A percentile compares a stretch with the other conserved stretches of the same genome.
Conservation (phyloP, 2,888 invertebrate genomes). For the Sarcophaga carnaria region DNA sequence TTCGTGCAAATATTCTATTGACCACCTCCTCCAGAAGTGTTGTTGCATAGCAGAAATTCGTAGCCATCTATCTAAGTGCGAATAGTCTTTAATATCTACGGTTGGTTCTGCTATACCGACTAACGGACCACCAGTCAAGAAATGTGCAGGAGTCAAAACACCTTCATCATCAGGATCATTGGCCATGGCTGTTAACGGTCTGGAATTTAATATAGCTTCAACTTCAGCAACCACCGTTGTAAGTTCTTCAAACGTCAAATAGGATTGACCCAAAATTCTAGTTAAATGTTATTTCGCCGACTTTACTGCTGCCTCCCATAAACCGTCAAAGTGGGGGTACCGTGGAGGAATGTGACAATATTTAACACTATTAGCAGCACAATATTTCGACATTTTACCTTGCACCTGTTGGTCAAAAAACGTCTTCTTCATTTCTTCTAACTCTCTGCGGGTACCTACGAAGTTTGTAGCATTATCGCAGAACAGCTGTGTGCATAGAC, state of each 20-base stretch:
- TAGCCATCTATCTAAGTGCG: slow-evolving; percentile 25
- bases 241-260: slow-evolving; percentile 59
- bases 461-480: slow-evolving; percentile 70
- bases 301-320: slow-evolving; percentile 66
- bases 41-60: slow-evolving; percentile 45
- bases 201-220: slow-evolving; percentile 65
- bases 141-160: slow-evolving; percentile 64
- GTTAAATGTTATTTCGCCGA: slow-evolving; percentile 55
- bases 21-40: slow-evolving; percentile 60
- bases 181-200: slow-evolving; percentile 61
- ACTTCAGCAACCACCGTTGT: slow-evolving; percentile 50
- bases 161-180: slow-evolving; percentile 66
- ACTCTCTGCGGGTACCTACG: slow-evolving; percentile 57
- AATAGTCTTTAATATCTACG: neutral
- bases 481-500: slow-evolving; percentile 49
- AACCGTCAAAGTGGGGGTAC: slow-evolving; percentile 65
- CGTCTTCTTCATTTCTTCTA: slow-evolving; percentile 49
- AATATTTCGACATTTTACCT: slow-evolving; percentile 45
- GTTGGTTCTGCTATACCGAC: slow-evolving; percentile 38
- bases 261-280: slow-evolving; percentile 47
- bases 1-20: slow-evolving; percentile 59
- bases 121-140: slow-evolving; percentile 63
- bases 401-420: slow-evolving; percentile 56
- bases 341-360: slow-evolving; percentile 62
- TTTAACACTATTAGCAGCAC: slow-evolving; percentile 51